Base-by-base conservation (phyloP, 2,888 invertebrate species). In the Leptopilina drosophilae region DNA sequence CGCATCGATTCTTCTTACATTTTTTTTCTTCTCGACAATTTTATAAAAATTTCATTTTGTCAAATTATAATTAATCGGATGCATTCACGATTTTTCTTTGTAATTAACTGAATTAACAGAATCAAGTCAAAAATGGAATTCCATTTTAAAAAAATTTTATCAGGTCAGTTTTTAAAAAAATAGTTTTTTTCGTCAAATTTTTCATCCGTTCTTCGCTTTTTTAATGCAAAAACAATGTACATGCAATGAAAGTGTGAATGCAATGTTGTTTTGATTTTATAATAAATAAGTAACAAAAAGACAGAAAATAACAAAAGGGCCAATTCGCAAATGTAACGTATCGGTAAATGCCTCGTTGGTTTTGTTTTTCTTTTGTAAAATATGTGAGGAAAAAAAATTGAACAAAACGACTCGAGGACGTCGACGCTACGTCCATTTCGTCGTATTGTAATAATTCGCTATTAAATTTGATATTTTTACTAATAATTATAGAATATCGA, bases 401-500 rank as follows among this genome's bases (percentile, higher is more conserved):
- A 49, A 64, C 73, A 83, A 78, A 79, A 80, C 81, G 79, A 82
- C 76, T 83, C 83, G 77, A 85, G 42, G 83, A 84, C 80, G 81
- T 83, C 80, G 81, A 82, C 79, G 76, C 64, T 65, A 15, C 64
- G 49, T 56, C 65, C 75, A 42, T 78, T 80, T 49, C 80, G 82
- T 84, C 83, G 80, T 78, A 82, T 85, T 87, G 87, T 86, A 89
- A 89, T 90, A 88, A 89, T 90, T 89, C 87, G 85, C 89, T 90
- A 90, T 88, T 89, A 87, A 91, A 89, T 90, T 91, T 90, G 87
- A 90, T 90, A 90, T 42, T 89, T 89, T 90, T 85, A 89, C 89
- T 91, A 91, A 87, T 89, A 87, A 89, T 87, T 89, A 89, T 90
- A 89, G 89, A 91, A 90, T 91, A 91, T 90, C 90, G 89, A 89